Base-by-base conservation (phyloP, 2,888 invertebrate genomes). In the Ichneumon xanthorius region DNA sequence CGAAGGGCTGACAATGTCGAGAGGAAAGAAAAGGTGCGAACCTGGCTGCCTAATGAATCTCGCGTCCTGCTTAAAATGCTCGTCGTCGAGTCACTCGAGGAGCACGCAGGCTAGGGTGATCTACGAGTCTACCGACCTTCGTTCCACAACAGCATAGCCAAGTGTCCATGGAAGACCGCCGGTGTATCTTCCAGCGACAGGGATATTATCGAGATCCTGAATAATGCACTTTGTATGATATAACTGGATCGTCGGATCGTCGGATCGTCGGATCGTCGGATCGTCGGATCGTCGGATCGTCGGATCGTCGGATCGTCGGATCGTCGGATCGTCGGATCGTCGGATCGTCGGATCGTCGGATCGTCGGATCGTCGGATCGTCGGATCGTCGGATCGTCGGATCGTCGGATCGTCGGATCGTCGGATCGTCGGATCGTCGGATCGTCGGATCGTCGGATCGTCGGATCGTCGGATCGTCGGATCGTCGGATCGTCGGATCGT, bases 31-130 rank as follows among this genome's bases (percentile, higher is more conserved):
- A 82, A 86, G 90, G 90, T 89, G 90, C 89, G 88, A 90, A 90
- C 87, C 89, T 82, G 78, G 88, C 87, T 88, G 87, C 67, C 86
- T 90, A 91, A 91, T 91, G 90, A 91, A 89, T 87, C 40, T 83
- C 61, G 67, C 67, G 45, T 37, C 58, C 90, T 90, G 87, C 77
- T 91, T 91, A 88, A 87, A 84, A 91, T 91, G 89, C 91, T 86
- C 76, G 82, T 61, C 87, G 68, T 19, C 55, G 72, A 40, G 71
- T 78, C 65, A 70, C 65, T 72, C 73, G 72, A 45, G 68, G 33
- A 72, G 40, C 14, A 26, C 77, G 48, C 68, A 37, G 11, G n/a
- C 48, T 5, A 30, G 50, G 48, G 48, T 87, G 87, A 87, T 85
- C 76, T 85, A 87, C 85, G 78, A 81, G 80, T 79, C 72, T 72